These are phyloP conservation scores for Brienomyrus brachyistius DNA, from an alignment of 2,113 vertebrate genomes.

Conservation along the genomic window DNA sequence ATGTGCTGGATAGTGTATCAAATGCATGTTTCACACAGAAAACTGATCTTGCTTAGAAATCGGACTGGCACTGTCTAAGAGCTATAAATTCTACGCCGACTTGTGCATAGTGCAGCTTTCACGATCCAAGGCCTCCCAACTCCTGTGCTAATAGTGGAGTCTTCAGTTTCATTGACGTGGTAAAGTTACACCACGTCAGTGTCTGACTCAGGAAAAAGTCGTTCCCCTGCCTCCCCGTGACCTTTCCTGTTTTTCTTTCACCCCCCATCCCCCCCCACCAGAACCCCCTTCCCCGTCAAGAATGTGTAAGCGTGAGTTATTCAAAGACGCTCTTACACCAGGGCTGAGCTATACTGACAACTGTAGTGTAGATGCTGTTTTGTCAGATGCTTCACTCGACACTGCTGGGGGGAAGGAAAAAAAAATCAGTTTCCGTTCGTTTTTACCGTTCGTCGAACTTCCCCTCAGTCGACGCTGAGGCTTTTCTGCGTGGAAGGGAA, in stretches of 20 bases:
- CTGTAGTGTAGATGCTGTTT: constrained; percentile 27
- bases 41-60: not conserved
- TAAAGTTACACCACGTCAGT: constrained; percentile 55
- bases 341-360: constrained; percentile 41
- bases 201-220: constrained; percentile 65
- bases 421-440: not conserved
- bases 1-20: too few relatives aligned
- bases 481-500: not conserved
- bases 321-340: constrained; percentile 54
- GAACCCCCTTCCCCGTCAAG: constrained; percentile 39
- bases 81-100: constrained; percentile 19
- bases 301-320: constrained; percentile 55
- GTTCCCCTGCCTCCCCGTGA: constrained; percentile 67
- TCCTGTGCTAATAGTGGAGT: constrained; percentile 47
- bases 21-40: not conserved
- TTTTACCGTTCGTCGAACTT: not conserved
- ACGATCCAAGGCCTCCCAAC: constrained; percentile 43
- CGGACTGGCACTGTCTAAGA: not conserved
- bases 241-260: constrained; percentile 46
- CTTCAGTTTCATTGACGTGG: constrained; percentile 52
- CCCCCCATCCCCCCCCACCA: constrained; percentile 42
- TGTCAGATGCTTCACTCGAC: not conserved
- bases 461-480: not conserved
- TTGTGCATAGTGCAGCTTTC: constrained; percentile 34
- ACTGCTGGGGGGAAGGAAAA: not conserved